Evolutionary conservation across 1,140 invertebrate genomes (phyloP).

Genomic region (Trigoniulus corallinus): DNA sequence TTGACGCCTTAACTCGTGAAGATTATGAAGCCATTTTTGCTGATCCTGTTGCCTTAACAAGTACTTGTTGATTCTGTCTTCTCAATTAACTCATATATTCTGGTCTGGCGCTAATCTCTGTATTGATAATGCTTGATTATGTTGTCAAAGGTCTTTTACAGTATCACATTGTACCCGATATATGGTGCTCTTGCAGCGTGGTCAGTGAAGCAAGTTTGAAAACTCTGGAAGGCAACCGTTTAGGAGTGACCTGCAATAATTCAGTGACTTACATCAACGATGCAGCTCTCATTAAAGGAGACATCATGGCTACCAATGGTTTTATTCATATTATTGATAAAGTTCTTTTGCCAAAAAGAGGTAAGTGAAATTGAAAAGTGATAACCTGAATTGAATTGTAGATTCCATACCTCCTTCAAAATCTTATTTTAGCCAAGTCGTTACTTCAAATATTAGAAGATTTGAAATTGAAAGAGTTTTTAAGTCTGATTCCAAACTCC

Average conservation of each 20-base stretch:
- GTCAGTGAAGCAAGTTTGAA: background rate
- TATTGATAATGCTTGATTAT: no score
- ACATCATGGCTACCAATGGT: slow-evolving; percentile 37
- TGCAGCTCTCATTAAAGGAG: slow-evolving; percentile 26
- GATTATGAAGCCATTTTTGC: slow-evolving; percentile 7
- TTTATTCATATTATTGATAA: slow-evolving; percentile 38
- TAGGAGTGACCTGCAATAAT: background rate
- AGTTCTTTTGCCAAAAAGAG: slow-evolving; percentile 24
- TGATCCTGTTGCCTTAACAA: background rate
- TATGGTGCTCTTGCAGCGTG: background rate
- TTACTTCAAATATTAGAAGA: background rate
- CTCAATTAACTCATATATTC: no score
- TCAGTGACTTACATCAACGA: slow-evolving; percentile 18
- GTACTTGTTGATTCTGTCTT: background rate
- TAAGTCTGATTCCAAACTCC: slow-evolving; percentile 24
- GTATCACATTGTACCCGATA: background rate
- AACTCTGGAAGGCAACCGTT: background rate
- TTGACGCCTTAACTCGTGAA: slow-evolving; percentile 16
- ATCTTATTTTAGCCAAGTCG: background rate
- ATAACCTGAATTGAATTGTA: background rate
- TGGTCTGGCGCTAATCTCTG: no score
- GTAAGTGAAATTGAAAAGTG: background rate
- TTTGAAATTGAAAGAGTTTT: slow-evolving; percentile 15
- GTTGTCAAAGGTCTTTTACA: background rate
- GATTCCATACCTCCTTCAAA: no score